Conservation (phyloP, 2,113 vertebrate species). For the Dolichallabes microphthalmus region DNA sequence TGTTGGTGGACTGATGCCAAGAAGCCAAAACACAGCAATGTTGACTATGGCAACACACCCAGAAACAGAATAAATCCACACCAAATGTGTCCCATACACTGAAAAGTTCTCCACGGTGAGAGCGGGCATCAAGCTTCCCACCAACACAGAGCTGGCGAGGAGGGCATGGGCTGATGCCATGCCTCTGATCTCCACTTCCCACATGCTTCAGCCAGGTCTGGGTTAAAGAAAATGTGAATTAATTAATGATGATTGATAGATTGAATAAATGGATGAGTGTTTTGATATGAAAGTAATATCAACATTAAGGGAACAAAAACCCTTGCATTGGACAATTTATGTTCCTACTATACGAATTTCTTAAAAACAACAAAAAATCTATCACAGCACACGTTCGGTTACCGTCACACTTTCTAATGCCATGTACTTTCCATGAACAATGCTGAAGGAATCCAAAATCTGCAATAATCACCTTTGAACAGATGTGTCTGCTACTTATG, state of each 20-base stretch:
- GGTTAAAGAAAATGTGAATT: not conserved
- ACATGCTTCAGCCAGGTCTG: constrained; percentile 71
- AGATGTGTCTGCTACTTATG: too few species aligned
- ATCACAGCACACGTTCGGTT: not conserved
- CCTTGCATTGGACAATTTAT: not conserved
- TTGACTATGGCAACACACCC: constrained; percentile 73
- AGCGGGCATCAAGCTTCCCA: constrained; percentile 75
- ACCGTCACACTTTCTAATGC: too few species aligned
- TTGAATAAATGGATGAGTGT: not conserved
- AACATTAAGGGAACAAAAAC: not conserved
- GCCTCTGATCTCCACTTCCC: constrained; percentile 80
- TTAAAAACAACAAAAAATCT: not conserved
- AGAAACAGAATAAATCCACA: constrained; percentile 84
- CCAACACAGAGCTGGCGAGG: constrained; percentile 70
- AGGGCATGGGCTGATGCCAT: constrained; percentile 82
- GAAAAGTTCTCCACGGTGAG: constrained; percentile 81
- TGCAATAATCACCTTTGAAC: too few species aligned
- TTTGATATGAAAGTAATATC: not conserved
- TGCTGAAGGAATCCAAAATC: too few species aligned
- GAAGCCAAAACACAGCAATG: constrained; percentile 76
- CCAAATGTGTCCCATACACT: constrained; percentile 80
- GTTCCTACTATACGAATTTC: not conserved
- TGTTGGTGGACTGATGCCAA: constrained; percentile 76
- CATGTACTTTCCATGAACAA: too few species aligned
- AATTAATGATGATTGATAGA: not conserved